Evolutionary conservation across 2,888 invertebrate species (phyloP), one percentile per base, ranked within the genome.

Genomic region (Sphaeridia pumilis): DNA sequence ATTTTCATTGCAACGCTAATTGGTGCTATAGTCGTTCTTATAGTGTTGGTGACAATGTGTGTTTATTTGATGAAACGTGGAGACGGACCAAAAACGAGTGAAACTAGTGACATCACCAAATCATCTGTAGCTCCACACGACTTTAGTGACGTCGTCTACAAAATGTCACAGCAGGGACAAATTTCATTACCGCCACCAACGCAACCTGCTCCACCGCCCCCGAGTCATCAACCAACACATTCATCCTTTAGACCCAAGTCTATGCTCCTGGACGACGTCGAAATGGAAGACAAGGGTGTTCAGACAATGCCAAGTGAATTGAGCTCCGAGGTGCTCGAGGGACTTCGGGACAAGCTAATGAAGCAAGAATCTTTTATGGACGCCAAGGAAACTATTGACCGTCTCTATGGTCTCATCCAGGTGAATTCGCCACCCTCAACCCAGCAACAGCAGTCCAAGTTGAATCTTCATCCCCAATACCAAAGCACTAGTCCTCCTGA

Each of bases 381-480:
- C 67, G 84, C 84, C 2, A 74, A 82, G 35, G 83, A 83, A 69
- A 81, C 82, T 74, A 84, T 85, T 56, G 83, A 84, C 67, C 80
- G 82, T 65, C 74, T 82, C 56, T 81, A 81, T 60, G 80, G 80
- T 58, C 69, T 79, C 28, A 79, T 80, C 5, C 75, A 73, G 55
- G 74, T 74, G 38, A 59, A 57, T 20, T 46, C 55, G 7, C 38
- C 4, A 21, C 47, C 26, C 14, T 20, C 41, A 14, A 7, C 46
- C 26, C 44, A 60, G n/a, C n/a, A n/a, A n/a, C n/a, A n/a, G n/a
- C n/a, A n/a, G n/a, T n/a, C n/a, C n/a, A n/a, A n/a, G n/a, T n/a
- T n/a, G n/a, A n/a, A n/a, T n/a, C n/a, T n/a, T n/a, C n/a, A n/a
- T n/a, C n/a, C n/a, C n/a, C n/a, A n/a, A n/a, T n/a, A n/a, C n/a